Evolutionary conservation across 2,888 invertebrate species (phyloP), one percentile per base, ranked within the genome.

Genomic region (Zygogramma bicolorata): DNA sequence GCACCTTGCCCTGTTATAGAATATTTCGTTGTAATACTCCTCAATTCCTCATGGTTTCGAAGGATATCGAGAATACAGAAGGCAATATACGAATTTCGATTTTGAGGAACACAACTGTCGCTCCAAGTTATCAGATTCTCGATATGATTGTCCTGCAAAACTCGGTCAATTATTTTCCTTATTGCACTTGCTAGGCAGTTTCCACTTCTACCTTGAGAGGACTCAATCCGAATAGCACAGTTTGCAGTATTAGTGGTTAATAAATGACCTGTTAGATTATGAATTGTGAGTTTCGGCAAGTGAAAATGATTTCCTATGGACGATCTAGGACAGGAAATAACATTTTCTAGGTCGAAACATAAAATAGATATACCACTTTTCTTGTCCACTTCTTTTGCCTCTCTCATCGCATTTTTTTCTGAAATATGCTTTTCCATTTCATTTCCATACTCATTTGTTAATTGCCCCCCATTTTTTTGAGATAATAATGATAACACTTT

Each of bases 1-100:
- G 77, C 78, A n/a, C 76, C 74, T 57, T 79, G 75, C n/a, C 79
- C 79, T 2, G 77, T 75, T 65, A 77, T 62, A 29, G 80, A 80
- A 69, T 75, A 59, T 29, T 59, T 29, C 59, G 29, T 29, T 18
- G 59, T 59, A 6, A 76, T 62, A 71, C 76, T 71, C 68, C 75
- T 10, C 59, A 74, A 42, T 65, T 76, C 68, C 61, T 59, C 62
- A 68, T 78, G 63, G 61, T 74, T 49, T 74, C 73, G 68, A n/a
- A 80, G 67, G 61, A 70, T 68, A 31, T 75, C 75, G n/a, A n/a
- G n/a, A n/a, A n/a, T n/a, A 8, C 77, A 58, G n/a, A 29, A 40
- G 2, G n/a, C 40, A 7, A 40, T 13, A 10, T 40, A 3, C 6
- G 40, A 7, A n/a, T n/a, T n/a, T n/a, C n/a, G n/a, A n/a, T n/a